phyloP scores from a whole-genome alignment of 2,797 vertebrate species.

The Dendrocincla tyrannina region DNA sequence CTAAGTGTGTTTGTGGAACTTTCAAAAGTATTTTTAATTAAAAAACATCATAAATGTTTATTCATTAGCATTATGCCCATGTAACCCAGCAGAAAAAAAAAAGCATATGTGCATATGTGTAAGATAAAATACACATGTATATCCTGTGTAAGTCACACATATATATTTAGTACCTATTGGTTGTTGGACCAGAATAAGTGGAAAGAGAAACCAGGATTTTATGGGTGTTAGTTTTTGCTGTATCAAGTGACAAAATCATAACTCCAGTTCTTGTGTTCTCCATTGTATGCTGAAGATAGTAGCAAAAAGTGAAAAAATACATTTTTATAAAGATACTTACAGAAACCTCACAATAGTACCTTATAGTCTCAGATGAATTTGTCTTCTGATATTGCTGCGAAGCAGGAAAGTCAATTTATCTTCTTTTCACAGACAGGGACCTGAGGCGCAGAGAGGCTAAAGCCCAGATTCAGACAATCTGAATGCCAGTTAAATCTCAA shows the following conservation, averaged over 20 bases:
- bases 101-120: accelerated
- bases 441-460: slow-evolving; percentile 36
- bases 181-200: background rate
- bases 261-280: background rate
- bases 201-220: background rate
- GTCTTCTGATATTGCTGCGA: background rate
- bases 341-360: background rate
- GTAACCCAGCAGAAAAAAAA: background rate
- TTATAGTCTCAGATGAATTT: slow-evolving; percentile 5
- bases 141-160: accelerated
- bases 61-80: background rate
- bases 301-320: background rate
- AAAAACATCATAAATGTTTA: background rate
- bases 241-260: background rate
- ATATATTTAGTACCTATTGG: background rate
- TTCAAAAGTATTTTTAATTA: background rate
- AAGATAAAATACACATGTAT: background rate
- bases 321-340: background rate
- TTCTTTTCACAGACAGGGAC: slow-evolving; percentile 45
- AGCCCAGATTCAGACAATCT: slow-evolving; percentile 32
- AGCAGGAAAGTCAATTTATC: slow-evolving; percentile 48
- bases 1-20: background rate
- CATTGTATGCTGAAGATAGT: background rate
- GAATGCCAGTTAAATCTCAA: slow-evolving; percentile 35
- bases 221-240: background rate